These are phyloP conservation scores for Cydia splendana DNA, from an alignment of 1,140 invertebrate species.

Conservation along the genomic window DNA sequence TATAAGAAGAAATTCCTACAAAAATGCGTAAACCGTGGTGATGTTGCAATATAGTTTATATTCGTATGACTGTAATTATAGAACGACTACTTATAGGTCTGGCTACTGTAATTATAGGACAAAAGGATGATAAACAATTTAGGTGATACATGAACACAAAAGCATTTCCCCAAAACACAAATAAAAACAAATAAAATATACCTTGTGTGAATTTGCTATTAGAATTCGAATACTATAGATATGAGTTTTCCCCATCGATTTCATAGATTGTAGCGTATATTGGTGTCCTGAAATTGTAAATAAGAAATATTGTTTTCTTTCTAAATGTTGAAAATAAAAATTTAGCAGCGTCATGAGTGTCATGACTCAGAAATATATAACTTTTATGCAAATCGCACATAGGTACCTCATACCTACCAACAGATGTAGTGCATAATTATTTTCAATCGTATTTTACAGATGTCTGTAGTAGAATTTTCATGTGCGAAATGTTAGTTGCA, in stretches of 20 bases:
- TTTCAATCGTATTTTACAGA: no score
- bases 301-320: conserved; percentile 14
- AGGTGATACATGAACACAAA: conserved; percentile 33
- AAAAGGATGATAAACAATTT: neutral
- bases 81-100: neutral
- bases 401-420: no score
- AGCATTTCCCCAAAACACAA: conserved; percentile 43
- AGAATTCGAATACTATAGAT: conserved; percentile 45
- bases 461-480: no score
- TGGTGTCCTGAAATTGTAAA: conserved; percentile 54
- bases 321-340: neutral
- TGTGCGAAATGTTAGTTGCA: no score
- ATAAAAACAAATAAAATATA: conserved; percentile 45
- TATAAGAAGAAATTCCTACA: neutral
- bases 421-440: no score
- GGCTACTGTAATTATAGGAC: no score
- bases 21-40: no score
- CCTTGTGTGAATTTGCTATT: conserved; percentile 43
- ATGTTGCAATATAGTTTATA: neutral
- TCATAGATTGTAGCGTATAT: conserved; percentile 63
- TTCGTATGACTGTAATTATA: neutral
- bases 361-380: no score
- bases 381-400: no score
- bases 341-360: neutral
- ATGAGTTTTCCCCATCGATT: conserved; percentile 50